Evolutionary conservation across 2,113 vertebrate species (phyloP), one percentile per base, ranked within the genome.

Genomic region (Eretmochelys imbricata): DNA sequence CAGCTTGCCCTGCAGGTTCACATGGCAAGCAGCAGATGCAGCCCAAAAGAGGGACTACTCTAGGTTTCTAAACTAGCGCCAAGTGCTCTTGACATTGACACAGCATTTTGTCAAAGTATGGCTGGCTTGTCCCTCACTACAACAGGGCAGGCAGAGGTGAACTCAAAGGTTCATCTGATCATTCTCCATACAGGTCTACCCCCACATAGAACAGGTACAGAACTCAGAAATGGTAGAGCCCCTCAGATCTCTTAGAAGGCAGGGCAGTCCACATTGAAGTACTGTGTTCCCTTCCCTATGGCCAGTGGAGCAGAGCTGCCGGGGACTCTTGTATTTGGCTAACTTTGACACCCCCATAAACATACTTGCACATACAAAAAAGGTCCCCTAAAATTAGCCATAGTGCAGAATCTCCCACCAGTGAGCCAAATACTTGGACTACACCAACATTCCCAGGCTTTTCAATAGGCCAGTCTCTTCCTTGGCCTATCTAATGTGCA

Each of bases 211-310:
- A 48, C 46, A 88, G 86, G 17, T 1, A 0, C 10, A 88, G 65
- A 62, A 31, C 42, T 91, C 27, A 10, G 81, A 62, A 78, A 35
- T 85, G 93, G 29, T 72, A 8, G 87, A 27, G 89, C 57, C 49
- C 91, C 84, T 54, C n/a, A 27, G 48, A 88, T 79, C 55, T 88
- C 35, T 79, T 75, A 82, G 89, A 89, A 57, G 80, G 87, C 69
- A 42, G 57, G 53, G 42, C 48, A 27, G 54, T 81, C 31, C 25
- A 17, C 75, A 85, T 2, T n/a, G 12, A 81, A 91, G 14, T 62
- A 9, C 3, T 0, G 0, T 78, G 59, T 3, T 8, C 79, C 38
- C 48, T 0, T 91, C 81, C 85, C 35, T n/a, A 5, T 84, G 75
- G 2, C 0, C 49, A 46, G 14, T 42, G 55, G 35, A 35, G 5